Evolutionary conservation across 2,888 invertebrate species (phyloP).

Genomic region (Odontocerum albicorne): DNA sequence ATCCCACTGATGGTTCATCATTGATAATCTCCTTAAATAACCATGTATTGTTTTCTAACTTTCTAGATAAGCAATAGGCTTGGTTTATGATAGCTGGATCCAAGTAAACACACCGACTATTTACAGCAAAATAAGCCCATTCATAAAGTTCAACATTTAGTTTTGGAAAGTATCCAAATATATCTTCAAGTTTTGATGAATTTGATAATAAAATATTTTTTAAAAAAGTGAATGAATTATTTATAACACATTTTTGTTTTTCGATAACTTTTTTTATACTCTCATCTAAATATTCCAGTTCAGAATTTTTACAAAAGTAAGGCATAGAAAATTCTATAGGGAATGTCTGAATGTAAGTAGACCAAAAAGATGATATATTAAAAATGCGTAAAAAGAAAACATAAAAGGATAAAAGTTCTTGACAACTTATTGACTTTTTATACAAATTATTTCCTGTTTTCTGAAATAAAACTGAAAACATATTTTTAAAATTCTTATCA

Average conservation of each 20-base stretch:
- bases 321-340: conserved; percentile 69
- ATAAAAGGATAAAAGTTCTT: conserved; percentile 74
- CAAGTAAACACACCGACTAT: conserved; percentile 82
- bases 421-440: conserved; percentile 57
- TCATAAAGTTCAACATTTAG: conserved; percentile 58
- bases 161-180: conserved; percentile 48
- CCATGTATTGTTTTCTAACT: conserved; percentile 39
- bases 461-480: conserved; percentile 51
- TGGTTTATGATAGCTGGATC: conserved; percentile 54
- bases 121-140: conserved; percentile 84
- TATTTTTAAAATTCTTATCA: conserved; percentile 56
- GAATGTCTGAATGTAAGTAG: conserved; percentile 68
- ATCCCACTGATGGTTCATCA: conserved; percentile 68
- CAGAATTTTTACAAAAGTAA: conserved; percentile 63
- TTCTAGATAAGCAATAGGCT: too few relatives aligned
- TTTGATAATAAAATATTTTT: conserved; percentile 45
- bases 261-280: conserved; percentile 57
- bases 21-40: conserved; percentile 44
- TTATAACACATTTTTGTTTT: conserved; percentile 55
- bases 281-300: conserved; percentile 59
- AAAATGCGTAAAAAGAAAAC: conserved; percentile 68
- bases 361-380: conserved; percentile 58
- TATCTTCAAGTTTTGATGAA: too few relatives aligned
- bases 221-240: conserved; percentile 49
- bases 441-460: too few relatives aligned